These are phyloP conservation scores for Pristiophorus japonicus DNA, from an alignment of 2,113 vertebrate genomes.

Conservation along the genomic window DNA sequence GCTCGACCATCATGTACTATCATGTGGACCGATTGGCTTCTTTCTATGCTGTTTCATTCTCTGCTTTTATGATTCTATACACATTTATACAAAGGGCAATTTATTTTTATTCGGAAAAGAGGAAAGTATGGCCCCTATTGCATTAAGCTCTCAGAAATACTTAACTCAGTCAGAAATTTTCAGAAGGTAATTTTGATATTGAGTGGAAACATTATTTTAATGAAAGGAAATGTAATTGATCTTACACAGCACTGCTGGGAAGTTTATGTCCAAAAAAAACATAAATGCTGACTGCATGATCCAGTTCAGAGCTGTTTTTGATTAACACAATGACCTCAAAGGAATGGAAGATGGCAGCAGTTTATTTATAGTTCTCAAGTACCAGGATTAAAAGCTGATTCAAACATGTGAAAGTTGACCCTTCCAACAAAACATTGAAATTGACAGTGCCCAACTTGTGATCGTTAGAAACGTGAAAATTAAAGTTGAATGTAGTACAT, in stretches of 20 bases:
- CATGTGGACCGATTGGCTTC: no score
- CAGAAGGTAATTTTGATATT: not conserved
- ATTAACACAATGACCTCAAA: not conserved
- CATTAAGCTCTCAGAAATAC: not conserved
- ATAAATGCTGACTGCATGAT: not conserved
- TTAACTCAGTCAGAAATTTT: not conserved
- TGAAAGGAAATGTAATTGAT: not conserved
- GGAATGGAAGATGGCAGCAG: not conserved
- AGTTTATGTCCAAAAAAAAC: not conserved
- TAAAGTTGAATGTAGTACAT: not conserved
- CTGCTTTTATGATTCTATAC: no score
- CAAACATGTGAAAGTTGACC: not conserved
- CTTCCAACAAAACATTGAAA: not conserved
- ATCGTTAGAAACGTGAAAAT: not conserved
- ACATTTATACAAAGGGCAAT: not conserved
- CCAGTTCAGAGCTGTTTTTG: not conserved
- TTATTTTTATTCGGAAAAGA: not conserved
- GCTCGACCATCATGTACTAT: no score
- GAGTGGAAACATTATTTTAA: not conserved
- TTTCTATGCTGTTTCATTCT: no score
- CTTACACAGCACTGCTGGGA: not conserved
- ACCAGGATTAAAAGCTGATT: no score
- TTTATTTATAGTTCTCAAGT: not conserved
- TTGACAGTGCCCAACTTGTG: not conserved
- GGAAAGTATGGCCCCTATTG: not conserved